phyloP scores from a whole-genome alignment of 92 coral and sea anemone genomes.

The Scolanthus callimorphus region DNA sequence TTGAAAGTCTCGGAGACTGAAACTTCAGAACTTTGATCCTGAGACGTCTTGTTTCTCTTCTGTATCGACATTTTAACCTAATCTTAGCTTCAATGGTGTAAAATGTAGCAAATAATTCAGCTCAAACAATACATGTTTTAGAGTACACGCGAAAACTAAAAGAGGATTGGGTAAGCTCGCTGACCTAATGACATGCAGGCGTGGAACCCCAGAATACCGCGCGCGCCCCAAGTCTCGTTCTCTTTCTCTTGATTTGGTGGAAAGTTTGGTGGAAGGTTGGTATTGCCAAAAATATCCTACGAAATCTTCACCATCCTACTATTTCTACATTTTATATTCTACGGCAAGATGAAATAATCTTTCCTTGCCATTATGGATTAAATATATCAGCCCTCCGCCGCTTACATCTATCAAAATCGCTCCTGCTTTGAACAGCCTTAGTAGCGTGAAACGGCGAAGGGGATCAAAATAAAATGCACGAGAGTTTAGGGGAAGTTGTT shows the following conservation, averaged over 20 bases:
- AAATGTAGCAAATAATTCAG: neutral
- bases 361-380: no score
- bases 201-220: constrained; percentile 52
- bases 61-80: constrained; percentile 70
- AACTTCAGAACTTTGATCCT: constrained; percentile 64
- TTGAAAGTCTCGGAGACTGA: constrained; percentile 80
- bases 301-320: constrained; percentile 40
- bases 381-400: no score
- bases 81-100: constrained; percentile 5
- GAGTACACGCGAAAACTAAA: neutral
- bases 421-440: no score
- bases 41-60: constrained; percentile 64
- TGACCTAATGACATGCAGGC: constrained; percentile 20
- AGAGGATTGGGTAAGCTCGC: constrained; percentile 35
- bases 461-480: no score
- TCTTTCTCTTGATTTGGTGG: constrained; percentile 82
- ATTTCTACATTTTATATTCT: no score
- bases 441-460: no score
- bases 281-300: constrained; percentile 29
- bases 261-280: constrained; percentile 64
- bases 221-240: constrained; percentile 48
- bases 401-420: no score
- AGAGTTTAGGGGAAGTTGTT: no score
- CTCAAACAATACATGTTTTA: constrained; percentile 10
- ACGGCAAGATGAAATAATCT: no score